Evolutionary conservation across 2,888 invertebrate species (phyloP).

Genomic region (Nowickia ferox): DNA sequence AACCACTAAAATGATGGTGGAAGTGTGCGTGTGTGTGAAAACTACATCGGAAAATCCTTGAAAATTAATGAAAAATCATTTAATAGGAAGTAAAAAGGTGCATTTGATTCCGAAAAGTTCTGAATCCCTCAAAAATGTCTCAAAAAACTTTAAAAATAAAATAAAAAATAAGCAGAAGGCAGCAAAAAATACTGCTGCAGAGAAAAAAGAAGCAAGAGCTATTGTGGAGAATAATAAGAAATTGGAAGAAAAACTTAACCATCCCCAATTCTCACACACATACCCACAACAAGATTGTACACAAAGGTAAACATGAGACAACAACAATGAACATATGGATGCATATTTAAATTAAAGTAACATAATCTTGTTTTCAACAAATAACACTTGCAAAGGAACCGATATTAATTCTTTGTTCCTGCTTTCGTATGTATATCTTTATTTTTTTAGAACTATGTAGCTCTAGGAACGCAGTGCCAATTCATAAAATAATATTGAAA

Average conservation of each 20-base stretch:
- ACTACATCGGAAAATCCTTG: constrained; percentile 48
- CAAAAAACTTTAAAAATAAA: constrained; percentile 12
- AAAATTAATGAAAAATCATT: constrained; percentile 27
- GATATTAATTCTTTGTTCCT: constrained; percentile 26
- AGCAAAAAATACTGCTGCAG: not conserved
- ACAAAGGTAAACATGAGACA: constrained; percentile 43
- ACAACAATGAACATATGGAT: constrained; percentile 56
- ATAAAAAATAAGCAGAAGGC: not conserved
- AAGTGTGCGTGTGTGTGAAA: constrained; percentile 58
- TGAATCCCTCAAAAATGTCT: constrained; percentile 12
- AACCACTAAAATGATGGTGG: constrained; percentile 51
- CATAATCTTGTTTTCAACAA: not conserved
- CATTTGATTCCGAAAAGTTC: not conserved
- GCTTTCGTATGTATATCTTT: not conserved
- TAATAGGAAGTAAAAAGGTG: not conserved
- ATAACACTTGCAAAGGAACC: not conserved
- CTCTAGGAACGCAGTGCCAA: constrained; percentile 70
- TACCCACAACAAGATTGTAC: not conserved
- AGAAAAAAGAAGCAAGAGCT: not conserved
- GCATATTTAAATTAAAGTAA: constrained; percentile 15
- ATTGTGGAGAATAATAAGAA: constrained; percentile 15
- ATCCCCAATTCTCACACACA: constrained; percentile 27
- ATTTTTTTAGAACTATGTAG: constrained; percentile 65
- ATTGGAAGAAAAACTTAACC: not conserved
- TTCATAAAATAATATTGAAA: not conserved